Conservation (phyloP, 1,140 invertebrate genomes). For the Lasioglossum albipes region DNA sequence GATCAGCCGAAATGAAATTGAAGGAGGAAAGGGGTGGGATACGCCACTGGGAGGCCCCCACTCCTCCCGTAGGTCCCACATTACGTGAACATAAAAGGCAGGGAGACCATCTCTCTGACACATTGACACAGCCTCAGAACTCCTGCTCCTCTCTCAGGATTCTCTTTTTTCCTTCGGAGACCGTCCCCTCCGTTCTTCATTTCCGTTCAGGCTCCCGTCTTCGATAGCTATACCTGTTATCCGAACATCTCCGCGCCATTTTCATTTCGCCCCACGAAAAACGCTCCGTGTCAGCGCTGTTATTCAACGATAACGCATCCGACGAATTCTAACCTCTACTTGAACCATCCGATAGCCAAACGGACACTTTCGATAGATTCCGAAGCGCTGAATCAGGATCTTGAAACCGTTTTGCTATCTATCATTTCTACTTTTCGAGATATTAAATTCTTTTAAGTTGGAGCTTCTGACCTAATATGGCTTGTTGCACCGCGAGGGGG, state of each 20-base stretch:
- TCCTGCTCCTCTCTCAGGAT: constrained; percentile 16
- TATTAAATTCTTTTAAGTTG: too few relatives aligned
- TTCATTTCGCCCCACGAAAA: not conserved
- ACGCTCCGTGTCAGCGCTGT: too few relatives aligned
- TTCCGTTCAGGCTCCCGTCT: not conserved
- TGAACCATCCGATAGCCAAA: too few relatives aligned
- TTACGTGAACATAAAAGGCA: constrained; percentile 67
- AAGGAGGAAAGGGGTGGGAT: not conserved
- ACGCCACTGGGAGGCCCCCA: constrained; percentile 10
- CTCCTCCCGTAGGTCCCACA: constrained; percentile 36
- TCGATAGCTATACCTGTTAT: constrained; percentile 39
- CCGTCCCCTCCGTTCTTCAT: constrained; percentile 12
- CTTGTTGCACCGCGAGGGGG: too few relatives aligned
- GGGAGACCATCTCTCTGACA: constrained; percentile 60
- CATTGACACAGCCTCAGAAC: constrained; percentile 61
- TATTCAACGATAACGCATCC: too few relatives aligned
- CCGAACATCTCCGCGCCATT: not conserved
- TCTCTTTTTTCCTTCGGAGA: constrained; percentile 17
- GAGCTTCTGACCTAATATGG: too few relatives aligned
- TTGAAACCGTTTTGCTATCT: too few relatives aligned
- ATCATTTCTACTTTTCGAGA: too few relatives aligned
- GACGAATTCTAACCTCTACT: too few relatives aligned
- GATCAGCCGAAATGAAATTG: too few relatives aligned
- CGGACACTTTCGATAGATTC: too few relatives aligned
- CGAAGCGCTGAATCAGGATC: too few relatives aligned